phyloP scores from a whole-genome alignment of 2,888 invertebrate genomes.

The Microlaimidae sp. region DNA sequence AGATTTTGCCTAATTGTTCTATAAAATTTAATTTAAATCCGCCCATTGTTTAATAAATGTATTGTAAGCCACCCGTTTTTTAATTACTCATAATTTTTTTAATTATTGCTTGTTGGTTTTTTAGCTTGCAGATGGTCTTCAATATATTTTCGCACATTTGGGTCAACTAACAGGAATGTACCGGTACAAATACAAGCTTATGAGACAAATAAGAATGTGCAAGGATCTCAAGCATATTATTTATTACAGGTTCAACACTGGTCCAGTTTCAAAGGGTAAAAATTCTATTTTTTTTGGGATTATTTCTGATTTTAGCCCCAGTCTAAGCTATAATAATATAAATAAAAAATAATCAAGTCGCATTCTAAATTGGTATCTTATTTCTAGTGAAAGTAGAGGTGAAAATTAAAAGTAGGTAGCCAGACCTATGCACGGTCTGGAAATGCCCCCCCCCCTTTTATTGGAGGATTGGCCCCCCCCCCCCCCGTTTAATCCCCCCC shows the following conservation, averaged over 20 bases:
- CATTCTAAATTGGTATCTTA: background rate
- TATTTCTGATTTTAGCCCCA: background rate
- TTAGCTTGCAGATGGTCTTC: conserved; percentile 87
- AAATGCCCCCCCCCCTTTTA: no score
- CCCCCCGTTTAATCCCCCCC: no score
- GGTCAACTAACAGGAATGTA: conserved; percentile 99
- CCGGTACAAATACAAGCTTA: conserved; percentile 91
- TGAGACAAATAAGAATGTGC: conserved; percentile 98
- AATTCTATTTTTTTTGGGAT: background rate
- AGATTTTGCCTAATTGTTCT: no score
- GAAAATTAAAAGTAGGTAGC: no score
- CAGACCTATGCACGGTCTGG: no score
- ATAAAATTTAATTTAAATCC: conserved; percentile 3
- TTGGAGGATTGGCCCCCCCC: no score
- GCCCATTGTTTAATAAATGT: no score
- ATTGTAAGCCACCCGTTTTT: conserved; percentile 1
- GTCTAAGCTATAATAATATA: no score
- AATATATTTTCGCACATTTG: conserved; percentile 97
- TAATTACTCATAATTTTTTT: conserved; percentile 13
- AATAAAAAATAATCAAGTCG: background rate
- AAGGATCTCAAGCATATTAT: conserved; percentile 98
- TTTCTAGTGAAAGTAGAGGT: no score
- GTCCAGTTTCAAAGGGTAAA: conserved; percentile 26
- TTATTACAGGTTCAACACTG: conserved; percentile 58
- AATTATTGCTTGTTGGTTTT: no score